Evolutionary conservation across 2,888 invertebrate genomes (phyloP).

Genomic region (Latrodectus hesperus): DNA sequence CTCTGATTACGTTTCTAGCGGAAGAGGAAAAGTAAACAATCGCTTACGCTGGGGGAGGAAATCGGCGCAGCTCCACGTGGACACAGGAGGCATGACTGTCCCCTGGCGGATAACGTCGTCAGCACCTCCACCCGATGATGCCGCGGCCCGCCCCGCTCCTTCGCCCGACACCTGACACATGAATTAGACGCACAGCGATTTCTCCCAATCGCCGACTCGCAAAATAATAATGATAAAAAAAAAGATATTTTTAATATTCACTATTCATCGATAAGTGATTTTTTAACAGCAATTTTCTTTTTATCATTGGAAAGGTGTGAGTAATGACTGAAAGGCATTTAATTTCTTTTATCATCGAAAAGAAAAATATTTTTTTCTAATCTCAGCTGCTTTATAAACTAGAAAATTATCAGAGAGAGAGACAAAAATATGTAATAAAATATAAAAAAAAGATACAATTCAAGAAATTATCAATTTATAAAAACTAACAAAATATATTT

Average conservation of each 20-base stretch:
- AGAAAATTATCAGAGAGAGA: too few species aligned
- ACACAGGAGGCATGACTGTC: neutral
- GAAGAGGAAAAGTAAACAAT: neutral
- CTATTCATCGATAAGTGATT: too few species aligned
- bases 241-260: neutral
- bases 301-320: neutral
- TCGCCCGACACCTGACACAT: neutral
- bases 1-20: neutral
- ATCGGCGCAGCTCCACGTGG: neutral
- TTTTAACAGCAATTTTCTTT: too few species aligned
- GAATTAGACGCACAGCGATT: neutral
- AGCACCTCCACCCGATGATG: neutral
- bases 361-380: too few species aligned
- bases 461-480: too few species aligned
- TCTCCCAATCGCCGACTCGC: neutral
- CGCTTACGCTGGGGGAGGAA: neutral
- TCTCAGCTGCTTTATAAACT: too few species aligned
- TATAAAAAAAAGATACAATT: too few species aligned
- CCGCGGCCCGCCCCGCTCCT: neutral
- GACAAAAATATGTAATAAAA: too few species aligned
- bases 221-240: neutral
- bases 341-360: too few species aligned
- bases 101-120: neutral
- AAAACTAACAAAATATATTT: too few species aligned
- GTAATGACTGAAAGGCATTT: too few species aligned